Evolutionary conservation across 2,888 invertebrate species (phyloP).

Genomic region (Catocala sponsa): DNA sequence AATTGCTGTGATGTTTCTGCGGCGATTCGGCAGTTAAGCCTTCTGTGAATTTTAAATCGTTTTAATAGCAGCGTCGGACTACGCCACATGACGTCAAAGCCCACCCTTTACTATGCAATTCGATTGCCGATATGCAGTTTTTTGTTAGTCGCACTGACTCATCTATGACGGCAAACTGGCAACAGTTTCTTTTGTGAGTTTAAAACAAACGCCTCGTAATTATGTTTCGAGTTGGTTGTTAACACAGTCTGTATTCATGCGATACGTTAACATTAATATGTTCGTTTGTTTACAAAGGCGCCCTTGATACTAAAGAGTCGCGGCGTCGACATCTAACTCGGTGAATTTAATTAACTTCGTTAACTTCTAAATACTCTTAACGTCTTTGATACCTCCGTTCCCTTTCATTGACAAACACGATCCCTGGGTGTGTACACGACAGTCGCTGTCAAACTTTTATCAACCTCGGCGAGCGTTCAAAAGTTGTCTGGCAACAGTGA

Average conservation of each 20-base stretch:
- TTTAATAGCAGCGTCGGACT: constrained; percentile 74
- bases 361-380: constrained; percentile 88
- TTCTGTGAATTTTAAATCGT: constrained; percentile 87
- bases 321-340: constrained; percentile 81
- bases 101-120: constrained; percentile 66
- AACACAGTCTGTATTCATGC: constrained; percentile 73
- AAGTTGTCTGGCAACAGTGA: constrained; percentile 83
- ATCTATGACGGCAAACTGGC: constrained; percentile 40
- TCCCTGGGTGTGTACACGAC: constrained; percentile 75
- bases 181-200: constrained; percentile 60
- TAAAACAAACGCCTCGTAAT: constrained; percentile 71
- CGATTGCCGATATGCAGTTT: constrained; percentile 61
- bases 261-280: constrained; percentile 85
- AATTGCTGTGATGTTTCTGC: constrained; percentile 73
- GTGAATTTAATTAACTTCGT: constrained; percentile 87
- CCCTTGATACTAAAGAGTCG: constrained; percentile 83
- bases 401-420: constrained; percentile 82
- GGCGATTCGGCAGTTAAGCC: constrained; percentile 72
- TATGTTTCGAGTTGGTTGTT: constrained; percentile 75
- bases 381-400: constrained; percentile 84
- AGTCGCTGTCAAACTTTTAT: constrained; percentile 84
- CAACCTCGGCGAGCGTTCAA: constrained; percentile 67
- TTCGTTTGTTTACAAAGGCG: constrained; percentile 82
- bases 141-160: constrained; percentile 24
- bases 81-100: constrained; percentile 69